A percentile compares a stretch with the other conserved stretches of the same genome.
These are phyloP conservation scores for Apaloderma vittatum DNA, from an alignment of 2,113 vertebrate species.

Conservation along the genomic window DNA sequence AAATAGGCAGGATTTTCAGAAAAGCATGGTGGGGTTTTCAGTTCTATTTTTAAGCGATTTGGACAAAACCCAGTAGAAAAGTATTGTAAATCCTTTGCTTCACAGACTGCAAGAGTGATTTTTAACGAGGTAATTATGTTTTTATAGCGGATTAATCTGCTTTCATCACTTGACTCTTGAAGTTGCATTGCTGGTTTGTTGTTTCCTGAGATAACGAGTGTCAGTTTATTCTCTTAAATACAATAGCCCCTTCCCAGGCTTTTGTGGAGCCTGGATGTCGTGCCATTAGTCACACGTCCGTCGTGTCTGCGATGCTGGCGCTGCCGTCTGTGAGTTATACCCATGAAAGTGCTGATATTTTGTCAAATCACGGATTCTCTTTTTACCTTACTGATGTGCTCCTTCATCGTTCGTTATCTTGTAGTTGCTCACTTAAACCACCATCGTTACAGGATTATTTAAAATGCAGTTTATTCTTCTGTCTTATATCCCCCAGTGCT, in stretches of 20 bases:
- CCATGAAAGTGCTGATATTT: neutral
- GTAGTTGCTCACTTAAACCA: neutral
- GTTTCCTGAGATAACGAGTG: neutral
- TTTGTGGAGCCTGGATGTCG: fast-evolving
- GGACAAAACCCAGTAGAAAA: constrained; percentile 34
- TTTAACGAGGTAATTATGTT: constrained; percentile 36
- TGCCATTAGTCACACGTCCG: fast-evolving
- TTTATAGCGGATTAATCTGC: constrained; percentile 37
- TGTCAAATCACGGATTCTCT: neutral
- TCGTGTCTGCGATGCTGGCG: fast-evolving
- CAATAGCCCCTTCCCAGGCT: neutral
- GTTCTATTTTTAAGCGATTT: constrained; percentile 34
- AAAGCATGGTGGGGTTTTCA: neutral
- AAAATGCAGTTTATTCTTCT: neutral
- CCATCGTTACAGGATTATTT: neutral
- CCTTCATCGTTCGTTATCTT: neutral
- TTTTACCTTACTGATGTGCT: neutral
- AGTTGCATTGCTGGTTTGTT: neutral
- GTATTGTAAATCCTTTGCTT: constrained; percentile 21
- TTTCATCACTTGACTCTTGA: neutral
- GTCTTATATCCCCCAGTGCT: neutral
- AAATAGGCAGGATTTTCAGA: constrained; percentile 2
- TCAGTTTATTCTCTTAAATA: neutral
- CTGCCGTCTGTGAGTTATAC: neutral
- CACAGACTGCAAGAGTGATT: neutral